These are phyloP conservation scores for Urocitellus parryii DNA, from an alignment of 2,113 vertebrate species.

Conservation along the genomic window DNA sequence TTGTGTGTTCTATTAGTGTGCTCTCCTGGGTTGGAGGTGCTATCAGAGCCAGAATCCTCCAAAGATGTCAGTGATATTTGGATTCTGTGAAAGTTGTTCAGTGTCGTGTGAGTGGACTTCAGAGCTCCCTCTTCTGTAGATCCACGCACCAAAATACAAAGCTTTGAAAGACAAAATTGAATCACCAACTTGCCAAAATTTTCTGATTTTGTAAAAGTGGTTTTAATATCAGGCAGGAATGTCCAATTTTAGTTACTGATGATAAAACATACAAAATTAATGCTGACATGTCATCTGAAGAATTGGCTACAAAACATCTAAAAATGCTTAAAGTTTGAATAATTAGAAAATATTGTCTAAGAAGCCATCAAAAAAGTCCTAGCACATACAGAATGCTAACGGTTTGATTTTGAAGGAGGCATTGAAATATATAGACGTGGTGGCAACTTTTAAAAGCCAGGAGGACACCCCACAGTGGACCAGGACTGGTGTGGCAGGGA, in stretches of 20 bases:
- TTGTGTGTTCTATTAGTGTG: conserved; percentile 23
- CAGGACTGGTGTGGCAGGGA: not conserved
- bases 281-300: not conserved
- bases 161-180: conserved; percentile 26
- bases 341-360: not conserved
- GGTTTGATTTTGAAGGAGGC: not conserved
- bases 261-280: not conserved
- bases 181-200: not conserved
- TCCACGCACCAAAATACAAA: not conserved
- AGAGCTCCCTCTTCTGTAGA: not conserved
- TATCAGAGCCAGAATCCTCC: conserved; percentile 32
- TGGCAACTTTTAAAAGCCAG: not conserved
- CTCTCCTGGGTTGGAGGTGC: not conserved
- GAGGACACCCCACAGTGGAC: not conserved
- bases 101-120: not conserved
- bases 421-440: not conserved
- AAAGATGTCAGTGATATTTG: not conserved
- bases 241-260: not conserved
- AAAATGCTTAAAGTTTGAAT: conserved; percentile 41
- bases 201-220: not conserved
- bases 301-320: not conserved
- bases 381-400: not conserved
- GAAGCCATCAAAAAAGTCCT: not conserved
- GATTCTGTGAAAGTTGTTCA: not conserved
- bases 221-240: not conserved